Evolutionary conservation across 2,888 invertebrate genomes (phyloP), one percentile per base, ranked within the genome.

Genomic region (Eurytoma californica): DNA sequence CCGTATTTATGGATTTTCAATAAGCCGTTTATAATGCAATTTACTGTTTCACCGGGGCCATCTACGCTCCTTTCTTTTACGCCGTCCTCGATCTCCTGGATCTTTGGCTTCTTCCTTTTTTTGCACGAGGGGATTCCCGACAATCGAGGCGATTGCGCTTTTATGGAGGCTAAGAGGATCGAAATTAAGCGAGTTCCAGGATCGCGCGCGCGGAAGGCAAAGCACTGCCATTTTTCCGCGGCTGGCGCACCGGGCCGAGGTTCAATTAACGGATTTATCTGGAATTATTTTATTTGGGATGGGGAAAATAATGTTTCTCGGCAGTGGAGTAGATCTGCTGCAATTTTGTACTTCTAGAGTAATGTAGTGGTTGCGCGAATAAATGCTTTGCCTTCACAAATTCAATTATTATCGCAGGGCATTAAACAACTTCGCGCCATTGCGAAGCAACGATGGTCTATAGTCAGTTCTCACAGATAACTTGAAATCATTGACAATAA

Each of bases 1-100:
- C 53, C 76, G 72, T 80, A 80, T 80, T 80, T 80, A 80, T 80
- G 80, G 77, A 72, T 80, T 80, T 73, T 80, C 80, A 77, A 80
- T 80, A 80, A 75, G 68, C 77, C 80, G 72, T 80, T 76, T 80
- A 72, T 80, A 80, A 77, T 72, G 77, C 72, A 75, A 74, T 79
- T 79, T 79, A 79, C 74, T 60, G 70, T 74, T 74, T 74, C 63
- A 47, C 67, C 53, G 47, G 9, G 5, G n/a, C 49, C n/a, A 16
- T 68, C 55, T 57, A 39, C 49, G 14, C 9, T 4, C 53, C n/a
- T 13, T 24, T 12, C 14, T 47, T n/a, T 66, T 66, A 14, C 39
- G n/a, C 66, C 28, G 4, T 9, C 12, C 24, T 47, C 24, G 12
- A 2, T 14, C 51, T 49, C 49, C 20, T 16, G n/a, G 51, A n/a